Evolutionary conservation across 2,888 invertebrate genomes (phyloP).

Genomic region (Ischnus inquisitorius): DNA sequence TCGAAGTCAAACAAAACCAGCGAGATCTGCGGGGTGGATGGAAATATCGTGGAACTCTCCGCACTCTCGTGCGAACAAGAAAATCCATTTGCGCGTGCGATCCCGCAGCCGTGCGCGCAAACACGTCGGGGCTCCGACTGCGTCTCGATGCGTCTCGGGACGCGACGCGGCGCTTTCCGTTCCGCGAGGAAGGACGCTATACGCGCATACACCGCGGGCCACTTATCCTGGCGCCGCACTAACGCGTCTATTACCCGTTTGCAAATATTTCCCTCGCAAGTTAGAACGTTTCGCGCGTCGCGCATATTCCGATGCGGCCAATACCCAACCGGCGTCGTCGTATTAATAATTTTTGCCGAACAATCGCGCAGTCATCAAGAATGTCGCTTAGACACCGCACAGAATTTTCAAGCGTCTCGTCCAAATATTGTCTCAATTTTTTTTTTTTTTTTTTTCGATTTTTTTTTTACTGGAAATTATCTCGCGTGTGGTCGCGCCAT

Average conservation of each 20-base stretch:
- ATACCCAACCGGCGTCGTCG: constrained; percentile 27
- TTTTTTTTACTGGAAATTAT: constrained; percentile 11
- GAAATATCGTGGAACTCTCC: constrained; percentile 77
- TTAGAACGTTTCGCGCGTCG: constrained; percentile 74
- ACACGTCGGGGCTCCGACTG: constrained; percentile 40
- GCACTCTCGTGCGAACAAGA: constrained; percentile 77
- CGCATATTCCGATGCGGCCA: constrained; percentile 43
- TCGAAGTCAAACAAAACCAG: too few relatives aligned
- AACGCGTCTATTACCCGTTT: constrained; percentile 81
- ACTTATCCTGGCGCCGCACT: constrained; percentile 81
- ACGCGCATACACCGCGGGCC: constrained; percentile 64
- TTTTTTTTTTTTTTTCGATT: not conserved
- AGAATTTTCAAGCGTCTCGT: not conserved
- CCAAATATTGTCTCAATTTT: not conserved
- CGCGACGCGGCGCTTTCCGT: not conserved
- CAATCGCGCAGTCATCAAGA: not conserved
- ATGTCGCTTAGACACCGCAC: not conserved
- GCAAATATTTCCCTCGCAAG: constrained; percentile 79
- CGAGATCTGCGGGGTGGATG: constrained; percentile 70
- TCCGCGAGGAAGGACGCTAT: constrained; percentile 71
- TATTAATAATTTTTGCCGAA: not conserved
- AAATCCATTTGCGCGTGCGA: constrained; percentile 80
- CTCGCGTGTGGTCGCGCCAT: constrained; percentile 57
- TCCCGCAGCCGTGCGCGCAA: constrained; percentile 62
- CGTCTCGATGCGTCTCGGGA: not conserved